Conservation (phyloP, 2,888 invertebrate genomes). For the Drosophila meridiana region DNA sequence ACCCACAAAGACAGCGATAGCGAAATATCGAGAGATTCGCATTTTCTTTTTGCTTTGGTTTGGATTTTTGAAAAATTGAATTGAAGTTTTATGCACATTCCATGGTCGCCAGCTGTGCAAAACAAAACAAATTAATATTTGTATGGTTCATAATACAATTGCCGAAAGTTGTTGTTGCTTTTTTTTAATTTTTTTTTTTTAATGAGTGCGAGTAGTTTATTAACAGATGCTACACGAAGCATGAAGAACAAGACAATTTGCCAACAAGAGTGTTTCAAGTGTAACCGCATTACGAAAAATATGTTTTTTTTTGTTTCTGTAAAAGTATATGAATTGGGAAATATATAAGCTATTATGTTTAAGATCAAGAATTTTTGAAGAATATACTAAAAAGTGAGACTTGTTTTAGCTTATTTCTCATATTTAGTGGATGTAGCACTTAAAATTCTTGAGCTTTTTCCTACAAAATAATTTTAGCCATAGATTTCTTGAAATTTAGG, state of each 20-base stretch:
- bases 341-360: background rate
- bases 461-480: background rate
- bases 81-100: constrained; percentile 51
- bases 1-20: constrained; percentile 40
- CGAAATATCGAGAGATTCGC: constrained; percentile 17
- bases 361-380: background rate
- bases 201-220: constrained; percentile 43
- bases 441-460: background rate
- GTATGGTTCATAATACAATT: constrained; percentile 34
- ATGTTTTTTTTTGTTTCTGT: background rate
- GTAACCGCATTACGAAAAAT: constrained; percentile 40
- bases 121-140: constrained; percentile 51
- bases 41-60: constrained; percentile 23
- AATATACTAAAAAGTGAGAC: background rate
- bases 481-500: background rate
- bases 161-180: constrained; percentile 16
- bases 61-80: constrained; percentile 23
- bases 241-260: constrained; percentile 37
- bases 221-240: constrained; percentile 39
- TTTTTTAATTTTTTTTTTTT: background rate
- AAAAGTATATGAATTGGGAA: background rate
- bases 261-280: constrained; percentile 48
- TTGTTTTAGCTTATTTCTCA: background rate
- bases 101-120: constrained; percentile 40
- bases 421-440: background rate